These are phyloP conservation scores for Eupithecia pulchellata DNA, from an alignment of 2,888 invertebrate genomes.

Conservation along the genomic window DNA sequence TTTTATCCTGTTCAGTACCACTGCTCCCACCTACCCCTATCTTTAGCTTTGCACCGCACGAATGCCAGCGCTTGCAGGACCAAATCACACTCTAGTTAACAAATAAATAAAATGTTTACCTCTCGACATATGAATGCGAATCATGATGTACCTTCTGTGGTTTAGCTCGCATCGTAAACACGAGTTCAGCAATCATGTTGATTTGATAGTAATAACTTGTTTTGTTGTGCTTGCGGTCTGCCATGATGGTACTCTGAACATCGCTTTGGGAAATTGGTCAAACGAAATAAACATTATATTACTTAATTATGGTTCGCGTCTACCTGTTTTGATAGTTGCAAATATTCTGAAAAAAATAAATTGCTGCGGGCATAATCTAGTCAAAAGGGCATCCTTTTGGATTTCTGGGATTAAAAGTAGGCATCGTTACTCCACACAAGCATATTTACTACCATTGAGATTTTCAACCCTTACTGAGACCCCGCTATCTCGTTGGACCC, in stretches of 20 bases:
- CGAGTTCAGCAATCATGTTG: constrained; percentile 16
- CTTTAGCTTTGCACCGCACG: not conserved
- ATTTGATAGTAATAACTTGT: constrained; percentile 13
- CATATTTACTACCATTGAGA: too few species aligned
- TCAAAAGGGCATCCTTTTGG: too few species aligned
- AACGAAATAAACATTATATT: not conserved
- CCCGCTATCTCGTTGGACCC: too few species aligned
- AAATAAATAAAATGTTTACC: not conserved
- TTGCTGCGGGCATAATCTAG: too few species aligned
- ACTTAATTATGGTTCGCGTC: not conserved
- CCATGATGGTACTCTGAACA: not conserved
- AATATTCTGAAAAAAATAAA: too few species aligned
- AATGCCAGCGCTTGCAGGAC: not conserved
- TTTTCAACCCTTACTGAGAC: too few species aligned
- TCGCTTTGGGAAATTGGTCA: constrained; percentile 9
- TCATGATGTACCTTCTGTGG: constrained; percentile 17
- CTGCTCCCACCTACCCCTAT: not conserved
- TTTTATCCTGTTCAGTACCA: not conserved
- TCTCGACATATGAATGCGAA: constrained; percentile 10
- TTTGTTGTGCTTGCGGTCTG: not conserved
- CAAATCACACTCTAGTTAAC: not conserved
- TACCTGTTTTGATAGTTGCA: too few species aligned
- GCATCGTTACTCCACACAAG: too few species aligned
- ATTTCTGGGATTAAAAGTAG: too few species aligned
- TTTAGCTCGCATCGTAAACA: constrained; percentile 20